phyloP scores from a whole-genome alignment of 2,113 vertebrate genomes.

The Notiomystis cincta region DNA sequence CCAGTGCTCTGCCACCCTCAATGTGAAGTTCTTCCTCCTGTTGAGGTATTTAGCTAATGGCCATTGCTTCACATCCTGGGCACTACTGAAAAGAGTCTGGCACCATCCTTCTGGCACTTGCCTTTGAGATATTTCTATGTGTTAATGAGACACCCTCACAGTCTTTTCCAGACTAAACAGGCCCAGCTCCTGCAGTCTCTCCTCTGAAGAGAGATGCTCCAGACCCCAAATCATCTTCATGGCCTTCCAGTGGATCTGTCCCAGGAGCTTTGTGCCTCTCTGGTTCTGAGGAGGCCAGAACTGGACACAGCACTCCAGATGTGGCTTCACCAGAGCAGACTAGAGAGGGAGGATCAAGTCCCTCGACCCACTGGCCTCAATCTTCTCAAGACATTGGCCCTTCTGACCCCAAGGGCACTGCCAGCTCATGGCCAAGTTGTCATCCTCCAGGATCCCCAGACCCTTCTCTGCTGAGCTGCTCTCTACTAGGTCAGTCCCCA shows the following conservation, averaged over 20 bases:
- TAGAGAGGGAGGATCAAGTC: neutral
- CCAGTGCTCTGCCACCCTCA: neutral
- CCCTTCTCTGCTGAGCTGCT: neutral
- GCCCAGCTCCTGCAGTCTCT: neutral
- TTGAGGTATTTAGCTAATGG: neutral
- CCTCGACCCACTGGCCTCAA: neutral
- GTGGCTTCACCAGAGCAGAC: neutral
- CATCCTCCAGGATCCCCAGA: neutral
- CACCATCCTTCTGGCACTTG: neutral
- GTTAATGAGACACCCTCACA: neutral
- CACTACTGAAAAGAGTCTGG: neutral
- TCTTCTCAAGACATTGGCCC: neutral
- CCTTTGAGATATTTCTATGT: neutral
- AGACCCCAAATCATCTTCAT: neutral
- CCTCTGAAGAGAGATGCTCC: neutral
- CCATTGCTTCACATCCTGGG: neutral
- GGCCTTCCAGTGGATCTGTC: neutral
- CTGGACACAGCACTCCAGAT: neutral
- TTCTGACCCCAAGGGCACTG: neutral
- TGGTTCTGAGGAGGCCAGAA: neutral
- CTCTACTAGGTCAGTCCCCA: neutral
- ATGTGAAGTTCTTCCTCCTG: neutral
- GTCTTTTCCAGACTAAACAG: neutral
- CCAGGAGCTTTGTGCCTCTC: neutral
- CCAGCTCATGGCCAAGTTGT: neutral